Conservation (phyloP, 2,888 invertebrate genomes). For the Argynnis bischoffii region DNA sequence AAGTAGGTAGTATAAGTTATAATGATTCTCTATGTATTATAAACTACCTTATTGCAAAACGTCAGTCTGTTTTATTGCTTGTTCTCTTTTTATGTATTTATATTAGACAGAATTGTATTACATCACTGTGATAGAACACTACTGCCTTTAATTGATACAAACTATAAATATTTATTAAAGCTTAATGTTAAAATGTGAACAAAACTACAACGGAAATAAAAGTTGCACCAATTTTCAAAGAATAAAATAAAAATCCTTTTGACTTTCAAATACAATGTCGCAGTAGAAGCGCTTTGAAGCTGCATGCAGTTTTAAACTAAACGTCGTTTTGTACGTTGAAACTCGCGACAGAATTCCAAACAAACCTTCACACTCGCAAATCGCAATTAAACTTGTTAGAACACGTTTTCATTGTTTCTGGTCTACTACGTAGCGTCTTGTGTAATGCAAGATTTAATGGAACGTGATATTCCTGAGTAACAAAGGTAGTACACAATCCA, state of each 20-base stretch:
- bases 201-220: background rate
- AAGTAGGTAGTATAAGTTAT: too few species aligned
- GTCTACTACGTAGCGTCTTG: background rate
- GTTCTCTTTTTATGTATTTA: too few species aligned
- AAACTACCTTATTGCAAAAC: too few species aligned
- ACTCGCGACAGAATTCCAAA: conserved; percentile 38
- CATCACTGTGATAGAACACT: too few species aligned
- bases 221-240: conserved; percentile 10
- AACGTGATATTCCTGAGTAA: background rate
- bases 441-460: background rate
- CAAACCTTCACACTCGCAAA: conserved; percentile 38
- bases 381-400: conserved; percentile 44
- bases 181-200: background rate
- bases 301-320: conserved; percentile 35
- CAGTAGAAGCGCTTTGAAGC: conserved; percentile 24
- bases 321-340: conserved; percentile 17
- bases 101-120: too few species aligned
- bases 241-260: conserved; percentile 10
- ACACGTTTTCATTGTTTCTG: conserved; percentile 23
- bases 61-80: too few species aligned
- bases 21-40: too few species aligned
- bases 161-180: background rate
- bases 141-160: too few species aligned
- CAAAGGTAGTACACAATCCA: too few species aligned
- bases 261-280: conserved; percentile 17